Evolutionary conservation across 2,797 vertebrate genomes (phyloP).

Genomic region (Knipowitschia caucasica): DNA sequence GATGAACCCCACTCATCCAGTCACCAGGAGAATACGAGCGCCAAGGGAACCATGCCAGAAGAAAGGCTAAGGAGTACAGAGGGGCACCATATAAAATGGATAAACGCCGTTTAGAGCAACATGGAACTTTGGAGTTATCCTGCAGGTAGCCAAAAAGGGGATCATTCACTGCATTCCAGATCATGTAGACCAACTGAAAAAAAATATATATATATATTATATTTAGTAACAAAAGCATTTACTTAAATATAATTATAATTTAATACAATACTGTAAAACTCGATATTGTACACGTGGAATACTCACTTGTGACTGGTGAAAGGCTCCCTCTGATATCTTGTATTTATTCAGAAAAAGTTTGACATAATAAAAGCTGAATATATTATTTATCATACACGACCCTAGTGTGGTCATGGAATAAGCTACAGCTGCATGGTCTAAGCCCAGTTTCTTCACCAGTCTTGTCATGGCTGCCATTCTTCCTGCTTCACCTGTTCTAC

Average conservation of each 20-base stretch:
- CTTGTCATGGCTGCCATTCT: conserved; percentile 43
- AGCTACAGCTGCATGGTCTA: conserved; percentile 77
- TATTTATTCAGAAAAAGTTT: conserved; percentile 89
- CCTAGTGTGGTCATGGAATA: conserved; percentile 89
- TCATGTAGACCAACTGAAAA: conserved; percentile 84
- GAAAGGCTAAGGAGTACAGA: conserved; percentile 82
- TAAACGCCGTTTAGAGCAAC: conserved; percentile 75
- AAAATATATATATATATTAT: too few species aligned
- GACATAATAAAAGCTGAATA: conserved; percentile 92
- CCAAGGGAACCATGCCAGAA: conserved; percentile 95
- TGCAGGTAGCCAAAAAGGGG: conserved; percentile 88
- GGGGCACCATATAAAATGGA: conserved; percentile 83
- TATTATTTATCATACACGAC: conserved; percentile 85
- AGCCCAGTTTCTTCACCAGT: conserved; percentile 35
- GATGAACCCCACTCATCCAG: conserved; percentile 85
- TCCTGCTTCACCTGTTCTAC: conserved; percentile 16
- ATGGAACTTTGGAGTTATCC: conserved; percentile 74
- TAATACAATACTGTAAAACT: neutral
- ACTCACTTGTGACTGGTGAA: conserved; percentile 86
- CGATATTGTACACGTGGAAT: neutral
- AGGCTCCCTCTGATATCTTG: conserved; percentile 83
- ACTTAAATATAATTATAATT: too few species aligned
- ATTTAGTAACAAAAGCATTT: too few species aligned
- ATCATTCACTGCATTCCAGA: conserved; percentile 89
- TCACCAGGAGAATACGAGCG: conserved; percentile 76